A percentile compares a stretch with the other conserved stretches of the same genome.
Evolutionary conservation across 2,113 vertebrate species (phyloP).

Genomic region (Apteryx mantelli): DNA sequence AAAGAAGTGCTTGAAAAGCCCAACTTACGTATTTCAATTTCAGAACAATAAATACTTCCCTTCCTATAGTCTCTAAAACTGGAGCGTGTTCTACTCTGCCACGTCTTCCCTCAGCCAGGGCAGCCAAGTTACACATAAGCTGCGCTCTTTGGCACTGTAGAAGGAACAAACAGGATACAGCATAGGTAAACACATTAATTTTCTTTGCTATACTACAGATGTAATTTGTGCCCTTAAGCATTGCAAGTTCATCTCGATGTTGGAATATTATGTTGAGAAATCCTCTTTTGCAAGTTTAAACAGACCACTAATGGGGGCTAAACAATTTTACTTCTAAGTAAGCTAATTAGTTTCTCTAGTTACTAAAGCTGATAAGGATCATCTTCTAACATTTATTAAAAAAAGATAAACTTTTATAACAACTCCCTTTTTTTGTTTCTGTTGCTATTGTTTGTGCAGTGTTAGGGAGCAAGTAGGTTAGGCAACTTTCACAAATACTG

Average conservation of each 20-base stretch:
- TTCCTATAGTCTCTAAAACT: not conserved
- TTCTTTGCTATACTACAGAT: not conserved
- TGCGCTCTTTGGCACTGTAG: not conserved
- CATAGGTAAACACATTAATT: not conserved
- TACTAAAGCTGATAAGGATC: conserved; percentile 11
- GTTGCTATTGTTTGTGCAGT: not conserved
- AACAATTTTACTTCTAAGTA: not conserved
- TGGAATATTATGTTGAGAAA: not conserved
- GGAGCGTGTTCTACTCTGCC: not conserved
- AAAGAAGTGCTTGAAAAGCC: not conserved
- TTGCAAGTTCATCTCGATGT: not conserved
- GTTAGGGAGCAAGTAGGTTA: not conserved
- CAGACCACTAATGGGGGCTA: not conserved
- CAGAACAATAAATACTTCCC: not conserved
- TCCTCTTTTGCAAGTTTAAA: not conserved
- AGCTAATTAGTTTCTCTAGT: not conserved
- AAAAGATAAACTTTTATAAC: not conserved
- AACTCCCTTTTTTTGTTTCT: not conserved
- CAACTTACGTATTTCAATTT: rapidly evolving
- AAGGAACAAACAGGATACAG: not conserved
- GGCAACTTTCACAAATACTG: not conserved
- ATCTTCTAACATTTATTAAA: not conserved
- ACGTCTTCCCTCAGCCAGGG: not conserved
- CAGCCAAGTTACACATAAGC: not conserved
- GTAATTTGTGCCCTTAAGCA: not conserved